Conservation (phyloP, 2,113 vertebrate genomes). For the Callospermophilus lateralis region DNA sequence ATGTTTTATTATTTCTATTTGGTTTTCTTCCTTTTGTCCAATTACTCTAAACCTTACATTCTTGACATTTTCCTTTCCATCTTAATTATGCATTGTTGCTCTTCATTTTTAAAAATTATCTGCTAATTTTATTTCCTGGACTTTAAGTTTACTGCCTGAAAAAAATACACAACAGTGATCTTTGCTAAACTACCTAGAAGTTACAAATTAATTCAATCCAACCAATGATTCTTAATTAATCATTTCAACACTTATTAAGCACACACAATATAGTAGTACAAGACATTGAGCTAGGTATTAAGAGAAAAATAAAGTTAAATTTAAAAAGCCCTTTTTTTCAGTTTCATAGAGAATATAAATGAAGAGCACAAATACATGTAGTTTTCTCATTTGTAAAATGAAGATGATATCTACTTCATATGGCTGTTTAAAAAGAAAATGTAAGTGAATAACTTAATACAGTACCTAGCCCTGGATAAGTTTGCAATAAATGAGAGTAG, state of each 20-base stretch:
- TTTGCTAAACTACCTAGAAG: conserved; percentile 25
- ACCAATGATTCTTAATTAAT: conserved; percentile 35
- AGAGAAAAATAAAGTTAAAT: background rate
- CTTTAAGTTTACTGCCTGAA: conserved; percentile 33
- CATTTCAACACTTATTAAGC: background rate
- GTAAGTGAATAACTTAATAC: background rate
- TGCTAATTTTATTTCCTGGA: conserved; percentile 53
- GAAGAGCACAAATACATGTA: background rate
- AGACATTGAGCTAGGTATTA: background rate
- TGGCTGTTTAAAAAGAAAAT: background rate
- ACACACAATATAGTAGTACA: background rate
- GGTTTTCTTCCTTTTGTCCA: conserved; percentile 39
- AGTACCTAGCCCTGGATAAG: background rate
- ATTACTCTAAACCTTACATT: conserved; percentile 56
- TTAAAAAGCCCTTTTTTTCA: background rate
- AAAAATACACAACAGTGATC: conserved; percentile 3
- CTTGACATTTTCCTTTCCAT: conserved; percentile 47
- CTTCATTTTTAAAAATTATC: conserved; percentile 44
- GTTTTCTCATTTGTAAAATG: conserved; percentile 30
- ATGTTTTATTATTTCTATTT: conserved; percentile 52
- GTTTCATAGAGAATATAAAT: conserved; percentile 2
- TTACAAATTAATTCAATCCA: conserved; percentile 22
- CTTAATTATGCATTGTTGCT: background rate
- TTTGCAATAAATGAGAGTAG: background rate
- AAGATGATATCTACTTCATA: background rate